Base-by-base conservation (phyloP, 2,113 vertebrate species). In the Pseudorectes ferrugineus region DNA sequence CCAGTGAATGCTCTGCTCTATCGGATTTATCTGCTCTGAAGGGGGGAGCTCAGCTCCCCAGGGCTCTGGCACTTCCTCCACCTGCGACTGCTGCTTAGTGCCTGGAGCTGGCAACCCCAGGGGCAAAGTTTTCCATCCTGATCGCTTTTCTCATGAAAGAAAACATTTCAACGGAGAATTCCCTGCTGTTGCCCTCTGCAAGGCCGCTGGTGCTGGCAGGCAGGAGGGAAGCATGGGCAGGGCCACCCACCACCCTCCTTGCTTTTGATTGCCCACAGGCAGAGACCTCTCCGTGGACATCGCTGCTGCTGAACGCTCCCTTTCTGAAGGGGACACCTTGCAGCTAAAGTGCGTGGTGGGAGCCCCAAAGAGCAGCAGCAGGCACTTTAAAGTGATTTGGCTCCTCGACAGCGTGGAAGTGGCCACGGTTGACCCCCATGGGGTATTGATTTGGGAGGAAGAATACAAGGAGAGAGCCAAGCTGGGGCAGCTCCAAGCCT, bases 381-480 rank as follows among this genome's bases (percentile, higher is more conserved):
- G 76, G 62, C 97, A 97, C 66, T 98, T 99, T 62, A 93, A 97
- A 14, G 93, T 98, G 25, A 35, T 92, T 42, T 99, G 98, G 98
- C 88, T 98, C 38, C 96, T 95, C 54, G 85, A 85, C 4, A 43
- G 61, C 1, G 6, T 18, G 10, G 94, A 97, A 89, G 48, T 98
- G 82, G 98, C 97, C 26, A 91, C 13, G 8, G 48, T 99, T 5
- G 98, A 98, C 46, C 97, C 98, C 3, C 92, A 76, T 1, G 99
- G 99, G 4, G 78, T 99, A 14, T 81, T 98, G 92, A 49, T 33
- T 4, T 94, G 96, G 94, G 70, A 89, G 31, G 61, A 92, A 1
- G 65, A 94, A 40, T 98, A 98, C 35, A n/a, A 61, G 14, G 65
- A 79, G 43, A 96, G 97, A 70, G 96, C 91, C 16, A 97, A 63